phyloP scores from a whole-genome alignment of 2,888 invertebrate genomes.

The Brachycybe producta region DNA sequence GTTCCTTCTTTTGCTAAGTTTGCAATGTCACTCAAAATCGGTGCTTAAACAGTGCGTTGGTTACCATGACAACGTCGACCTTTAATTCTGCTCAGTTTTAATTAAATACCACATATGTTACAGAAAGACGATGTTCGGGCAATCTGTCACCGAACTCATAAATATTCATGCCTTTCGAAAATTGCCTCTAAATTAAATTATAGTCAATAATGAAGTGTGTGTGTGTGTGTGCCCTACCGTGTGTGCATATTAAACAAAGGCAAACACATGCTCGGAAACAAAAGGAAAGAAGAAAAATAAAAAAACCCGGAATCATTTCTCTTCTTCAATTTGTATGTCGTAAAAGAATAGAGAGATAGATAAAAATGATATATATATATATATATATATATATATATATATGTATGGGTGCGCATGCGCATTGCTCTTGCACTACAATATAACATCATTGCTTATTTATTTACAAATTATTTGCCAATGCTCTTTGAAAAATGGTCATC shows the following conservation, averaged over 20 bases:
- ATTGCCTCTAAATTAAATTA: slow-evolving; percentile 21
- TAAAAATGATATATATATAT: too few species aligned
- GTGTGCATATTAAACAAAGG: slow-evolving; percentile 11
- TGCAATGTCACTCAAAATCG: slow-evolving; percentile 17
- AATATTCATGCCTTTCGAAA: slow-evolving; percentile 21
- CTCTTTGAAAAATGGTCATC: too few species aligned
- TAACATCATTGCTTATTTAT: slow-evolving; percentile 1
- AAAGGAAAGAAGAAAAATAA: too few species aligned
- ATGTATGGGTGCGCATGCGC: too few species aligned
- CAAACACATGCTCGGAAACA: slow-evolving; percentile 3
- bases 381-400: too few species aligned
- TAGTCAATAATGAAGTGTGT: slow-evolving; percentile 20
- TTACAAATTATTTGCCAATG: background rate
- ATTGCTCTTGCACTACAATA: too few species aligned
- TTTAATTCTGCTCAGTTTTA: slow-evolving; percentile 21
- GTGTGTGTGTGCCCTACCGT: slow-evolving; percentile 3
- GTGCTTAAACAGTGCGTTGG: slow-evolving; percentile 15
- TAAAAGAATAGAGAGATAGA: background rate
- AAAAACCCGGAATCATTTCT: background rate
- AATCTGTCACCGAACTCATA: slow-evolving; percentile 21
- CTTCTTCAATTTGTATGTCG: background rate
- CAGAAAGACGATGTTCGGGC: slow-evolving; percentile 19
- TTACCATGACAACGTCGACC: slow-evolving; percentile 16
- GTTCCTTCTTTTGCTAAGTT: too few species aligned
- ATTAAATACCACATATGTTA: slow-evolving; percentile 22